Conservation (phyloP, 2,113 vertebrate genomes). For the Pteropus alecto region DNA sequence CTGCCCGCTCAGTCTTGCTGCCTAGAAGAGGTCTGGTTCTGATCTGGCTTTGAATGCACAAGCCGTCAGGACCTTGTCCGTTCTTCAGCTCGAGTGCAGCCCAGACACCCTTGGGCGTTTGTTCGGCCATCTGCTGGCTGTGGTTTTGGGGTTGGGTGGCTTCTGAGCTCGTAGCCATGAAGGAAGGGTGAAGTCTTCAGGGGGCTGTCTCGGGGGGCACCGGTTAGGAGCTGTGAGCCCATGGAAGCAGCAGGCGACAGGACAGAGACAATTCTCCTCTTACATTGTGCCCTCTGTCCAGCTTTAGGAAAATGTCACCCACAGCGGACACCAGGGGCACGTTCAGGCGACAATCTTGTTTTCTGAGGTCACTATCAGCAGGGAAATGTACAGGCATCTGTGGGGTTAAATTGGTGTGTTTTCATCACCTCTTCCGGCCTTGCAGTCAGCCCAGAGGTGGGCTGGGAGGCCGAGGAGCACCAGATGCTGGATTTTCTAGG, state of each 20-base stretch:
- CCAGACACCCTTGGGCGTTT: fast-evolving
- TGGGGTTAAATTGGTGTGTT: neutral
- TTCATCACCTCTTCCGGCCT: neutral
- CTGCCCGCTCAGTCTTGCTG: neutral
- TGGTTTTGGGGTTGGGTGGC: neutral
- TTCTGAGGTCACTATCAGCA: neutral
- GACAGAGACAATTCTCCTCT: neutral
- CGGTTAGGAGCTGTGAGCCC: neutral
- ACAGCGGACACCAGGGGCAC: neutral
- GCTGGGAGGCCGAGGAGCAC: neutral
- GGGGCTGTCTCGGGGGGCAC: neutral
- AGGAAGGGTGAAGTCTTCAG: neutral
- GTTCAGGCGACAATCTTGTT: neutral
- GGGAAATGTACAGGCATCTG: neutral
- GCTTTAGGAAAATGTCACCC: neutral
- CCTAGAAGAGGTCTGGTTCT: neutral
- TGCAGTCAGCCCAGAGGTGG: neutral
- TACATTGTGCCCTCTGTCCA: neutral
- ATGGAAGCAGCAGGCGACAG: neutral
- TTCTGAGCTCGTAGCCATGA: neutral
- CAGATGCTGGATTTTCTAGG: neutral
- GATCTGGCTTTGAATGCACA: neutral
- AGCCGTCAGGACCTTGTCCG: neutral
- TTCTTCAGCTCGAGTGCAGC: neutral
- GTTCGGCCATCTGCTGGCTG: neutral